Evolutionary conservation across 2,113 vertebrate genomes (phyloP), one percentile per base, ranked within the genome.

Genomic region (Cololabis saira): DNA sequence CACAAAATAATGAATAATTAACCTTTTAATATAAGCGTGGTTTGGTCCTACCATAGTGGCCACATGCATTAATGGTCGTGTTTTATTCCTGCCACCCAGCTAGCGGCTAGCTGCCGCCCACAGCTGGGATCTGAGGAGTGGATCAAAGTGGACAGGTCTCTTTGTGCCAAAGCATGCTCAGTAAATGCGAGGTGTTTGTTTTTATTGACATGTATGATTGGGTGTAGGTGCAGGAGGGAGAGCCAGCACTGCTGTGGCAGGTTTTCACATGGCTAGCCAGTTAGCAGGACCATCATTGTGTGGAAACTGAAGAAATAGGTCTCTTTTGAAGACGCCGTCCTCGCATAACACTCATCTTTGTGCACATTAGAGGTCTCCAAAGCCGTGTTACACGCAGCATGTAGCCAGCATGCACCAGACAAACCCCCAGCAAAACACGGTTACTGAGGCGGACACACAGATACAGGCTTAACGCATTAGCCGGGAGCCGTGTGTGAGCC

Each of bases 381-480:
- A 7, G 1, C 30, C 1, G 7, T 15, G 11, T 68, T 37, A 37
- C 33, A 37, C 10, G 6, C 33, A 37, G 33, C 33, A 7, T 37
- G 55, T 19, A 48, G 74, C 60, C 19, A 21, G 49, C 40, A 61
- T 40, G 69, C 54, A 63, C 74, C 55, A 56, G 67, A 55, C 64
- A 27, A 24, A 70, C 43, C 60, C 73, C 68, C 67, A 44, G 37
- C 13, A 53, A 2, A 42, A 24, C 75, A 57, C 59, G n/a, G 19
- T 10, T 42, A 75, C 69, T 64, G 56, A 84, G 77, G 58, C 64
- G 65, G 52, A 45, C 51, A 78, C 82, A 81, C 68, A 44, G 66
- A 81, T 67, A 65, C 69, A 76, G 66, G 80, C 62, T 74, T 81
- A 72, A 83, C 67, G 68, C 71, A 55, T 82, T 83, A 76, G 65